Evolutionary conservation across 2,888 invertebrate species (phyloP), one percentile per base, ranked within the genome.

Genomic region (Pristionchus fissidentatus): DNA sequence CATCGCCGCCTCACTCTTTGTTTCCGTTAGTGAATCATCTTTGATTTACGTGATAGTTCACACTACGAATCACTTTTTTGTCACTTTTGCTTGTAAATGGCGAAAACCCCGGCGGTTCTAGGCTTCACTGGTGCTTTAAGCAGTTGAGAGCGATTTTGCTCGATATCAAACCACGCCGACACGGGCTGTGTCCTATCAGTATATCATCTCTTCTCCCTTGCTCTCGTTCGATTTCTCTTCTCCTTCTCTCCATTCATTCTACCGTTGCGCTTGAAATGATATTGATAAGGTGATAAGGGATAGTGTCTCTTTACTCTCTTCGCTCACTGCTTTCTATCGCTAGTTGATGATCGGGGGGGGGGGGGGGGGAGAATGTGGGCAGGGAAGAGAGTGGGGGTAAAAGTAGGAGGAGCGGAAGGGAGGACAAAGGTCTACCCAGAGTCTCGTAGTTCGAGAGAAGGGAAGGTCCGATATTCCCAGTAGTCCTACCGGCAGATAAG

Each of bases 31-130:
- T 55, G 70, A 52, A 19, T 79, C 57, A 81, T n/a, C 79, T n/a
- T 8, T 7, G 57, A 81, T 79, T 46, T 79, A 41, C 41, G 26
- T 57, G 70, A 82, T 32, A 79, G 60, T 55, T 52, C 32, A 83
- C 29, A 22, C 8, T 66, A 15, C 41, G 35, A 19, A 5, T 38
- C 35, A 66, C 5, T 66, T 19, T 38, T 80, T 35, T 32, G 26
- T 77, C 80, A n/a, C 22, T 73, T 22, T 35, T 73, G 26, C n/a
- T 70, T n/a, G 70, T n/a, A 13, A 3, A 19, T n/a, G 15, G n/a
- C 70, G 35, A 70, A 70, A 41, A 35, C n/a, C n/a, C n/a, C n/a
- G n/a, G n/a, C n/a, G n/a, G n/a, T n/a, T n/a, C n/a, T n/a, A n/a
- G n/a, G n/a, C n/a, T n/a, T n/a, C n/a, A n/a, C n/a, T n/a, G n/a